Conservation (phyloP, 1,140 invertebrate species). For the Microplitis mediator region DNA sequence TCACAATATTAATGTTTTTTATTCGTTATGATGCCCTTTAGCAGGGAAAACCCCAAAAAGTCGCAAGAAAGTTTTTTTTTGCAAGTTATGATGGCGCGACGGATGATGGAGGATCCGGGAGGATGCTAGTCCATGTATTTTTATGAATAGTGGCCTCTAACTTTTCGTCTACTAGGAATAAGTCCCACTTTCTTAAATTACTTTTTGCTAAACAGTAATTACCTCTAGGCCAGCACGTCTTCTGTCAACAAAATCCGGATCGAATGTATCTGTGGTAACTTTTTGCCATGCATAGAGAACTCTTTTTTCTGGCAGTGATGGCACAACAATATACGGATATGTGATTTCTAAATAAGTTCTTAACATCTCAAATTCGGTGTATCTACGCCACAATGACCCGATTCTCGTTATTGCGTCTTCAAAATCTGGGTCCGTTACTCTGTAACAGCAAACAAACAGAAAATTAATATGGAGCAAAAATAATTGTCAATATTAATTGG, state of each 20-base stretch:
- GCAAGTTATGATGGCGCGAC: no score
- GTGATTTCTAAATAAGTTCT: constrained; percentile 76
- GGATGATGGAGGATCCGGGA: no score
- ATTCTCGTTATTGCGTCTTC: constrained; percentile 67
- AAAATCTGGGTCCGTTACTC: constrained; percentile 75
- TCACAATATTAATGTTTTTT: no score
- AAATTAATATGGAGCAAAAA: background rate
- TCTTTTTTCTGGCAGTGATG: constrained; percentile 82
- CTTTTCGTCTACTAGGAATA: no score
- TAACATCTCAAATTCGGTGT: constrained; percentile 84
- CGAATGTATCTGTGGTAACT: constrained; percentile 77
- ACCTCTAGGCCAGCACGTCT: constrained; percentile 77
- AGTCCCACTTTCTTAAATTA: no score
- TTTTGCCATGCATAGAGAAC: constrained; percentile 84
- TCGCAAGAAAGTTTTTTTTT: no score
- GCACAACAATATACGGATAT: constrained; percentile 79
- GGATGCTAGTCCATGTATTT: no score
- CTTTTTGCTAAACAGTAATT: no score
- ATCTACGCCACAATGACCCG: constrained; percentile 79
- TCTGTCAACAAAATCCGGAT: constrained; percentile 85
- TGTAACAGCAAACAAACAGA: constrained; percentile 51
- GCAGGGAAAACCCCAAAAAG: no score
- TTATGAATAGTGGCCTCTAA: no score
- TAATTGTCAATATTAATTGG: background rate
- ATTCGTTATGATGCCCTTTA: no score